phyloP scores from a whole-genome alignment of 2,888 invertebrate genomes.

The Omphaloscelis lunosa region DNA sequence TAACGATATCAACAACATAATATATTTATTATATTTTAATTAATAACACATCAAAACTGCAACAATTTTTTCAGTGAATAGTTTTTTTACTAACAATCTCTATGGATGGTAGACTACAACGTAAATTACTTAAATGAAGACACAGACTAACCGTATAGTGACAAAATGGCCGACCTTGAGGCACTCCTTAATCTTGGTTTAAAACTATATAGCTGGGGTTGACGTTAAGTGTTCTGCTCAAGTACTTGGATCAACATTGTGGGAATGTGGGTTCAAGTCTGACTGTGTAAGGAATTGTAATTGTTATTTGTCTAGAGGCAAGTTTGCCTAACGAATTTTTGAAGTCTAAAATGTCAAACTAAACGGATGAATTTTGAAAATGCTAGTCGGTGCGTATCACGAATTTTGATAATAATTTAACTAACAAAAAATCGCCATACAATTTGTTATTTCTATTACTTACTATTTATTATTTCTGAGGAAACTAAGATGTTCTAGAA shows the following conservation, averaged over 20 bases:
- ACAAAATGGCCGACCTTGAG: constrained; percentile 58
- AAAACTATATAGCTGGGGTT: constrained; percentile 53
- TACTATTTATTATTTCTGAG: too few species aligned
- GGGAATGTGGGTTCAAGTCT: constrained; percentile 20
- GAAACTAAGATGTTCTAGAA: too few species aligned
- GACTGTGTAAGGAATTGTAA: constrained; percentile 33
- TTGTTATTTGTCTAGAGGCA: constrained; percentile 29
- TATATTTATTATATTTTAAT: too few species aligned
- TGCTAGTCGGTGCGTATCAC: not conserved
- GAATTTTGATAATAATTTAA: not conserved
- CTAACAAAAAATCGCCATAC: not conserved
- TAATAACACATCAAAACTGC: too few species aligned
- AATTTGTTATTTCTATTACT: not conserved
- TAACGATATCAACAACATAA: too few species aligned
- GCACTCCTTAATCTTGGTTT: constrained; percentile 61
- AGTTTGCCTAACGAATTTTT: constrained; percentile 6
- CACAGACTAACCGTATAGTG: constrained; percentile 55
- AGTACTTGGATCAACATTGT: constrained; percentile 43
- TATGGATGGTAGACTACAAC: constrained; percentile 23
- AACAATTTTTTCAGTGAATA: too few species aligned
- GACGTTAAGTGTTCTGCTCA: constrained; percentile 53
- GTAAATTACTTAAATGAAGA: constrained; percentile 56
- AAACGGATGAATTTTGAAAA: not conserved
- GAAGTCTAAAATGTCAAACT: not conserved
- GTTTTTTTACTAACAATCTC: not conserved